These are phyloP conservation scores for Pangasius macronema DNA, from an alignment of 2,797 vertebrate species.

Conservation along the genomic window DNA sequence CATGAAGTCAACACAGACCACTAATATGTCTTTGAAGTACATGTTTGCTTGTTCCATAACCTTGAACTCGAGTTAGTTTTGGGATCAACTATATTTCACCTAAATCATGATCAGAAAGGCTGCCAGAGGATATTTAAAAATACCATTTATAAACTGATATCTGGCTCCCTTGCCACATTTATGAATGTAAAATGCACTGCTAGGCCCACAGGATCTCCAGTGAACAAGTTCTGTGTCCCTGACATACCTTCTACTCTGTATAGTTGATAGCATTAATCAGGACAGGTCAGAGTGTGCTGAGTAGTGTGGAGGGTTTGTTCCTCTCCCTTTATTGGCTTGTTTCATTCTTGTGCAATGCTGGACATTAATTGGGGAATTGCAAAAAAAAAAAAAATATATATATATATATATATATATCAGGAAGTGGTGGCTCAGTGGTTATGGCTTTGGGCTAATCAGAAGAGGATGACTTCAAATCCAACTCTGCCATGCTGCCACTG, in stretches of 20 bases:
- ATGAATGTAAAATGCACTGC: slow-evolving; percentile 17
- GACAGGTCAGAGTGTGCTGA: slow-evolving; percentile 34
- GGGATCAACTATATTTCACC: slow-evolving; percentile 7
- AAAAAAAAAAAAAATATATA: neutral
- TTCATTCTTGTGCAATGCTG: slow-evolving; percentile 14
- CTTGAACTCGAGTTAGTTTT: slow-evolving; percentile 8
- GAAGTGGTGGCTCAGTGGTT: neutral
- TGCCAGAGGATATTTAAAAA: slow-evolving; percentile 14
- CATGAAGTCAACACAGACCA: slow-evolving; percentile 17
- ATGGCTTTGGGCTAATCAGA: neutral
- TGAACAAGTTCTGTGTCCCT: slow-evolving; percentile 57
- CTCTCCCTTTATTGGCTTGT: slow-evolving; percentile 9
- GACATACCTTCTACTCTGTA: slow-evolving; percentile 65
- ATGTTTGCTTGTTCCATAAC: slow-evolving; percentile 17
- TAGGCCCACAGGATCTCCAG: neutral
- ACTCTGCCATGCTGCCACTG: neutral
- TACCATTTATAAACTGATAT: slow-evolving; percentile 1
- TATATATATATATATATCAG: no score
- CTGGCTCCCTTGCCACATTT: slow-evolving; percentile 12
- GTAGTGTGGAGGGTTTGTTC: slow-evolving; percentile 3
- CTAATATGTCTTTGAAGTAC: slow-evolving; percentile 25
- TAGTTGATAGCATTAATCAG: slow-evolving; percentile 27
- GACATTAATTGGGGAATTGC: neutral
- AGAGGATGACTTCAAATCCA: neutral
- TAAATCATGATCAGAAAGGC: neutral